Evolutionary conservation across 2,797 vertebrate species (phyloP).

Genomic region (Xenops minutus): DNA sequence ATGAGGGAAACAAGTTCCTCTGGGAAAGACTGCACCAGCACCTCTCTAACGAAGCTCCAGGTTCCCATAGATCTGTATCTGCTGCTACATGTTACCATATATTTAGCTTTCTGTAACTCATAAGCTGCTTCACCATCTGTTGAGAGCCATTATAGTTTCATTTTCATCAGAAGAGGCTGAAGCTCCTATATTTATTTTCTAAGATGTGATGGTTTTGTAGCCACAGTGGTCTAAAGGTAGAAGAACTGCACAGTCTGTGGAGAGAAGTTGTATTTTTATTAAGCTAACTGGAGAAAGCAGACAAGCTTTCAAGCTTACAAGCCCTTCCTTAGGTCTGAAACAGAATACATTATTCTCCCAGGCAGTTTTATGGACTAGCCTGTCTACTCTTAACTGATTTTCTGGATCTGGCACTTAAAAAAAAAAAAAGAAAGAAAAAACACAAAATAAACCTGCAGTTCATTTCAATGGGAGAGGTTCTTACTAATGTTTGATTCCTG

Average conservation of each 20-base stretch:
- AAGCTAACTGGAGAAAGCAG: conserved; percentile 23
- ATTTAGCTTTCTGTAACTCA: conserved; percentile 23
- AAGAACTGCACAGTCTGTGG: background rate
- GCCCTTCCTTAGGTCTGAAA: conserved; percentile 3
- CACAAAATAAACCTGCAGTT: background rate
- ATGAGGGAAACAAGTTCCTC: background rate
- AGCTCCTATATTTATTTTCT: background rate
- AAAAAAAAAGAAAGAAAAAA: background rate
- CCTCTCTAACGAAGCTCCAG: background rate
- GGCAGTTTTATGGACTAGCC: conserved; percentile 33
- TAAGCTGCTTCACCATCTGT: background rate
- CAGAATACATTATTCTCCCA: conserved; percentile 11
- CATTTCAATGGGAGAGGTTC: background rate
- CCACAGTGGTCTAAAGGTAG: background rate
- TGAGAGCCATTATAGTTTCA: background rate
- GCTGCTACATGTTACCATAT: background rate
- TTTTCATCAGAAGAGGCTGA: background rate
- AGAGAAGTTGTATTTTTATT: conserved; percentile 20
- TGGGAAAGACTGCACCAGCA: background rate
- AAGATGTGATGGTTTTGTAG: background rate
- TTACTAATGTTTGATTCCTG: background rate
- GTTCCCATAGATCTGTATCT: background rate
- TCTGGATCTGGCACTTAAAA: background rate
- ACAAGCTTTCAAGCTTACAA: background rate
- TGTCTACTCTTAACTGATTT: conserved; percentile 34